phyloP scores from a whole-genome alignment of 2,113 vertebrate species.

The Rhinoptilus africanus region DNA sequence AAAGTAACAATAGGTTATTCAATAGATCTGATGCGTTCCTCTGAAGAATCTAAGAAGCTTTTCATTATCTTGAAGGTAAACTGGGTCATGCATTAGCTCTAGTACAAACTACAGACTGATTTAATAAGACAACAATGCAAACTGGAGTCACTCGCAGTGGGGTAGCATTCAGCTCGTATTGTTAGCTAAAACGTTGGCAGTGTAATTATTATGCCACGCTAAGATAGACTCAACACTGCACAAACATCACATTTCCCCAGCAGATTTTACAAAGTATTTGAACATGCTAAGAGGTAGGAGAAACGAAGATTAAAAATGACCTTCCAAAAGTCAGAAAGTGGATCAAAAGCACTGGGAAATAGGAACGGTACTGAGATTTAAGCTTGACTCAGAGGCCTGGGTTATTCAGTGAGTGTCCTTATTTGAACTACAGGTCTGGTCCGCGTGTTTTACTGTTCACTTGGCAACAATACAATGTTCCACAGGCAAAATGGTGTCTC shows the following conservation, averaged over 20 bases:
- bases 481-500: not conserved
- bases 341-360: not conserved
- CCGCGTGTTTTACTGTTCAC: not conserved
- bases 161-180: not conserved
- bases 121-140: conserved; percentile 32
- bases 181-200: not conserved
- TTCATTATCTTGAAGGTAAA: not conserved
- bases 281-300: not conserved
- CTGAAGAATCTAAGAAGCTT: not conserved
- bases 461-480: not conserved
- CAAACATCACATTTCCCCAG: not conserved
- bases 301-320: not conserved
- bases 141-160: conserved; percentile 36
- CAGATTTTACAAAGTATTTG: not conserved
- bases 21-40: not conserved
- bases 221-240: not conserved
- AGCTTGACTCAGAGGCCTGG: not conserved
- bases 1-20: not conserved
- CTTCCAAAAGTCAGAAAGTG: not conserved
- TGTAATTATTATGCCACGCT: not conserved
- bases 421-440: not conserved
- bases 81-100: not conserved
- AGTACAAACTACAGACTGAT: not conserved
- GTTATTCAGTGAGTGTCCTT: not conserved
- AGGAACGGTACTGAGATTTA: not conserved